A percentile compares a stretch with the other conserved stretches of the same genome.
phyloP scores from a whole-genome alignment of 2,888 invertebrate genomes.

The Temnothorax ravouxi region DNA sequence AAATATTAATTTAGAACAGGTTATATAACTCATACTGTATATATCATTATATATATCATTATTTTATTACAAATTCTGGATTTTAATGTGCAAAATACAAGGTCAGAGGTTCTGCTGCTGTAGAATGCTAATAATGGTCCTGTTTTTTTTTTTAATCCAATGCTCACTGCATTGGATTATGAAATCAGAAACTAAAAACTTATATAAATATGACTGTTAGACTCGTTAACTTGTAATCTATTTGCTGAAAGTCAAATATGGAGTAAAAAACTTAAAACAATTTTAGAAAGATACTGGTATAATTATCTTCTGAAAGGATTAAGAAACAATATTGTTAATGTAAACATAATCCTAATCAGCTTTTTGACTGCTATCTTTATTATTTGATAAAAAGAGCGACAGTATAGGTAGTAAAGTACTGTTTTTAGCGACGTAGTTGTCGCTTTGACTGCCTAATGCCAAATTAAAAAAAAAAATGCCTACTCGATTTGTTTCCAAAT shows the following conservation, averaged over 20 bases:
- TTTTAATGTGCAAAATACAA: not conserved
- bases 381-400: conserved; percentile 51
- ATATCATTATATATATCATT: not conserved
- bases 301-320: conserved; percentile 1
- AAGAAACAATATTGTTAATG: conserved; percentile 52
- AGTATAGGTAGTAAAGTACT: conserved; percentile 46
- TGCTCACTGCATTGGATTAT: not conserved
- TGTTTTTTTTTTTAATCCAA: not conserved
- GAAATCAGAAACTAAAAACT: not conserved
- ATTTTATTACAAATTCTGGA: conserved; percentile 32
- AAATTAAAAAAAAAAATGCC: conserved; percentile 76
- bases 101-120: not conserved
- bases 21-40: not conserved
- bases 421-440: conserved; percentile 70
- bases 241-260: conserved; percentile 4
- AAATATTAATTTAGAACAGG: not conserved
- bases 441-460: conserved; percentile 84
- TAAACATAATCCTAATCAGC: conserved; percentile 57
- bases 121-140: not conserved
- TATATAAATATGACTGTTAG: not conserved
- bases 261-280: not conserved
- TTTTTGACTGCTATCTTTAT: conserved; percentile 57
- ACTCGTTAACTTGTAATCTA: not conserved
- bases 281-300: too few species aligned
- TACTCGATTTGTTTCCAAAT: conserved; percentile 54